phyloP scores from a whole-genome alignment of 2,888 invertebrate genomes.

The Pseudococcus jackbeardsleyi region DNA sequence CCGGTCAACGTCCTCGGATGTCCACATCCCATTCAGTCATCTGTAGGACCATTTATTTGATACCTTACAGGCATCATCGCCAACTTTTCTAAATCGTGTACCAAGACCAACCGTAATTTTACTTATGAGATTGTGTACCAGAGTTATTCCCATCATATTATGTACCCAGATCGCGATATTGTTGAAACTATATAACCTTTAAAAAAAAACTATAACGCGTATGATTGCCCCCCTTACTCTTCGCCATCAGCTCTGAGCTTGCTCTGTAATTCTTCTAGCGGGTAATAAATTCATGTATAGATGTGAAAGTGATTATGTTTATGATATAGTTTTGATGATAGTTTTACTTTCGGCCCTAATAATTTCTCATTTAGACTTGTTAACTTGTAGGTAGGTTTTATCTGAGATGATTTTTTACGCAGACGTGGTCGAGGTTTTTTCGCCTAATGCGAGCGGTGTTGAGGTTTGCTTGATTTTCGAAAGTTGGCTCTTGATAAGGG shows the following conservation, averaged over 20 bases:
- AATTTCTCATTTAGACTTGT: conserved; percentile 3
- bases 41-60: conserved; percentile 17
- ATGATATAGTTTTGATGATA: conserved; percentile 39
- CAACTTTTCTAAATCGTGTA: conserved; percentile 39
- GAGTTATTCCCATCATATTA: background rate
- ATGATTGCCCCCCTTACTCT: background rate
- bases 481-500: background rate
- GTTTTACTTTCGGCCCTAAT: conserved; percentile 34
- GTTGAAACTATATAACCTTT: conserved; percentile 8
- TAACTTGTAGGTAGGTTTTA: background rate
- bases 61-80: conserved; percentile 13
- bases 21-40: conserved; percentile 43
- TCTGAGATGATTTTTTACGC: background rate
- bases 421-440: no score
- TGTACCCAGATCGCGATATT: background rate
- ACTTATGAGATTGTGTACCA: conserved; percentile 11
- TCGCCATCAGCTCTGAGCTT: background rate
- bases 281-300: conserved; percentile 42
- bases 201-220: conserved; percentile 2
- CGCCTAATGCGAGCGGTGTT: background rate
- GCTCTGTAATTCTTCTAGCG: background rate
- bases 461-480: background rate
- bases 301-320: conserved; percentile 39
- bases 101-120: background rate
- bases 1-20: conserved; percentile 53